These are phyloP conservation scores for Grantiella picta DNA, from an alignment of 2,113 vertebrate species.

Conservation along the genomic window DNA sequence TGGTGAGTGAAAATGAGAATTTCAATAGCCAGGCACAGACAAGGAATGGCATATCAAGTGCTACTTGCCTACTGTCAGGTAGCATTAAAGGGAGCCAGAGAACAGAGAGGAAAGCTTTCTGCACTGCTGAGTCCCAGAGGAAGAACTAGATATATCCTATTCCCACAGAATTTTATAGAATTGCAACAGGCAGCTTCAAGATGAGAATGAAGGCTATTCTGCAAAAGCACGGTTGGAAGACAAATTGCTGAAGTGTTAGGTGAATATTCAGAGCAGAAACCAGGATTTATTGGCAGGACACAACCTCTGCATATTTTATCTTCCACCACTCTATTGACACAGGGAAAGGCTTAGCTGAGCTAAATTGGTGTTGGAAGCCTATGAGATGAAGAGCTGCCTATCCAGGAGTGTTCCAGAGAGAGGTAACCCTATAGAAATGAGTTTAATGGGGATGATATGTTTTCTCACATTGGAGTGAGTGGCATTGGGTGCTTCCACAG, in stretches of 20 bases:
- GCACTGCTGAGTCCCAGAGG: neutral
- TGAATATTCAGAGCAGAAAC: neutral
- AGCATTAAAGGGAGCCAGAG: neutral
- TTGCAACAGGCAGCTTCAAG: neutral
- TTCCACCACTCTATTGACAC: neutral
- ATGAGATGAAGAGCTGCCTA: neutral
- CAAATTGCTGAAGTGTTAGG: neutral
- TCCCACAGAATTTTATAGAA: neutral
- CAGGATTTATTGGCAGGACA: neutral
- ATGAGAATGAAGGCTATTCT: neutral
- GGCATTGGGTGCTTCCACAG: neutral
- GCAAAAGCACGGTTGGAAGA: neutral
- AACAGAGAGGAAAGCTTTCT: neutral
- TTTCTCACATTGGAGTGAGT: accelerated
- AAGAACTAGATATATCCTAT: neutral
- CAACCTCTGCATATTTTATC: neutral
- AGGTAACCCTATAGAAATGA: neutral
- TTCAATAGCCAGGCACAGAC: neutral
- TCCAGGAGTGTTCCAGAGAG: neutral
- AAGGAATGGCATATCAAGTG: neutral
- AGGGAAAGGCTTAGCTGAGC: neutral
- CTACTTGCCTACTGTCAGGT: neutral
- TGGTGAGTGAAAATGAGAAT: neutral
- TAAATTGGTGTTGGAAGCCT: neutral
- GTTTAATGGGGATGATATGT: neutral